Evolutionary conservation across 2,888 invertebrate genomes (phyloP), one percentile per base, ranked within the genome.

Genomic region (Lasioglossum marginatum): DNA sequence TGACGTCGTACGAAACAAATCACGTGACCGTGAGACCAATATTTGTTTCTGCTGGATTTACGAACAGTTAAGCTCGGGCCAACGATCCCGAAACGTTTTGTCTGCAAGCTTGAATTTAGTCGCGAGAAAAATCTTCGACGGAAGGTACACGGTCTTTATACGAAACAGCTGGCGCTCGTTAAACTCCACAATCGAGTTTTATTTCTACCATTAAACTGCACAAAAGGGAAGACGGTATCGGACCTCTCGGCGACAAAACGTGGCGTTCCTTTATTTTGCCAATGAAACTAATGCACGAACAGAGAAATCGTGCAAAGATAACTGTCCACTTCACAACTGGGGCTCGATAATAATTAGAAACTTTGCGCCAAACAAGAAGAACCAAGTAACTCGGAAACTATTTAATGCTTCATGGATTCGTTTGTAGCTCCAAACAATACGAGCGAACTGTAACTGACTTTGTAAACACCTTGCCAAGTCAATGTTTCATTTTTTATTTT

Each of bases 141-240:
- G 71, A 40, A 70, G n/a, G 31, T 27, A 31, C 43, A 78, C n/a
- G 37, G 40, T 72, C 48, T 45, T 66, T 63, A 31, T 27, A 31
- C 10, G 70, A 40, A 70, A 70, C 74, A 74, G 48, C 77, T 52
- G 68, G 40, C 19, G 43, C 77, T 88, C 83, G 82, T 81, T 77
- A 79, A 73, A 77, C 70, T 73, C 48, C 68, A 68, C 66, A 79
- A 81, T 82, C 75, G 75, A 34, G 68, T 73, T 77, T 57, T 52
- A 31, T 79, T 66, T 52, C 68, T 57, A 57, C 68, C 68, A 70
- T 81, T 74, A 74, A 70, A 63, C 68, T 48, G 45, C 16, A 37
- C 74, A 68, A 71, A 74, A 81, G 57, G 12, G 68, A 16, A 70
- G 82, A 81, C 43, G 31, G 60, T 70, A 72, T 66, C 72, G 66